Evolutionary conservation across 2,888 invertebrate species (phyloP).

Genomic region (Adelognathus sp.): DNA sequence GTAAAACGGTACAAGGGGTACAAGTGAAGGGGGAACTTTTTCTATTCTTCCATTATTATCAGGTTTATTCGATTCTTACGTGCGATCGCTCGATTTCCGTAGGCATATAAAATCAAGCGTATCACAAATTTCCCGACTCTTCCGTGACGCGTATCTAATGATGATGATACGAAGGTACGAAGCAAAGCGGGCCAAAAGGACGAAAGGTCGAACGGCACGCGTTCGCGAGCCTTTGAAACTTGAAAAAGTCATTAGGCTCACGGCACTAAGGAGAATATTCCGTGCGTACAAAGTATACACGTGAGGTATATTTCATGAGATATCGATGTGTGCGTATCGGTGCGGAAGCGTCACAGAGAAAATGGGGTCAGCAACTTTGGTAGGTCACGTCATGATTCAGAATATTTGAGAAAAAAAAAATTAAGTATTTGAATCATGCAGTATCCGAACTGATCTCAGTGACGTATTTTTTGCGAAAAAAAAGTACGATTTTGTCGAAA

Average conservation of each 20-base stretch:
- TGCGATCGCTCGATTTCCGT: neutral
- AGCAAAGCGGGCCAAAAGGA: neutral
- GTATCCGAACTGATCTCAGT: no score
- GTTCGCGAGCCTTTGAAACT: slow-evolving; percentile 23
- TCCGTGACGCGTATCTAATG: slow-evolving; percentile 29
- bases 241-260: slow-evolving; percentile 42
- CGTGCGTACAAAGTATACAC: slow-evolving; percentile 31
- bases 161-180: slow-evolving; percentile 28
- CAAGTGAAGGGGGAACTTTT: neutral
- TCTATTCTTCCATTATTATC: neutral
- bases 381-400: no score
- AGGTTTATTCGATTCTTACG: neutral
- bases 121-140: slow-evolving; percentile 21
- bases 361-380: slow-evolving; percentile 8
- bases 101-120: neutral
- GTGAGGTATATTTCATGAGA: neutral
- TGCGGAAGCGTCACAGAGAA: neutral
- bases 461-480: no score
- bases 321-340: neutral
- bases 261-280: slow-evolving; percentile 43
- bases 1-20: neutral
- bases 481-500: no score
- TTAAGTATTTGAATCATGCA: neutral
- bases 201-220: neutral
- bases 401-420: no score